phyloP scores from a whole-genome alignment of 92 coral and sea anemone species.

The Siderastrea radians region DNA sequence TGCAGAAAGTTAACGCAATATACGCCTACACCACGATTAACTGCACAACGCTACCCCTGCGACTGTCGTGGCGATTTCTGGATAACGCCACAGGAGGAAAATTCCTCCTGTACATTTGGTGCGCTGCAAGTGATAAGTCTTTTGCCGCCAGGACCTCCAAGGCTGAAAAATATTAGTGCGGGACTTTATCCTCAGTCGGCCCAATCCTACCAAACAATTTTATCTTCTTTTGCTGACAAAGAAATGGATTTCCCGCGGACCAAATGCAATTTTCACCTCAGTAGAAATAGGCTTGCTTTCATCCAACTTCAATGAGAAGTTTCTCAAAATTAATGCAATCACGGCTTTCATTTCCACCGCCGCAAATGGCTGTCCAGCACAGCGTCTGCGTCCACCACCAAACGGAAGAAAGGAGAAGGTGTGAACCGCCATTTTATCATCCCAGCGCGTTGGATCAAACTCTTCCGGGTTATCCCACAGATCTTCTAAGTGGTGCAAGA shows the following conservation, averaged over 20 bases:
- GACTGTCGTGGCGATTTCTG: too few relatives aligned
- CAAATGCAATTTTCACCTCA: conserved; percentile 54
- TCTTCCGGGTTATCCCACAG: conserved; percentile 51
- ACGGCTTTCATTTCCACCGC: conserved; percentile 66
- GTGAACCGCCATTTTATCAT: conserved; percentile 16
- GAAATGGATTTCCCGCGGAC: conserved; percentile 37
- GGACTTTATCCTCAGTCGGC: too few relatives aligned
- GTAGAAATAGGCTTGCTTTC: conserved; percentile 36
- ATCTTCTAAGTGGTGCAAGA: conserved; percentile 49
- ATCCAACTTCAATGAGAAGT: conserved; percentile 50
- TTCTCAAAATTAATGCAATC: conserved; percentile 53
- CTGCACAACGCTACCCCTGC: too few relatives aligned
- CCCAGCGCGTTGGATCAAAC: conserved; percentile 75
- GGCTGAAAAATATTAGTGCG: too few relatives aligned
- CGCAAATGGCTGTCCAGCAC: conserved; percentile 69
- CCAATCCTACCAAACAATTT: background rate
- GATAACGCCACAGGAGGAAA: too few relatives aligned
- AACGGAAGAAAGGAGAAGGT: conserved; percentile 56
- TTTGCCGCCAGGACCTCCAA: too few relatives aligned
- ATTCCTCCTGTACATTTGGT: too few relatives aligned
- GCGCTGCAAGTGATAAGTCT: too few relatives aligned
- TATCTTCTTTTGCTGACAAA: background rate
- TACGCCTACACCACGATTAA: too few relatives aligned
- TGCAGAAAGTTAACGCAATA: too few relatives aligned
- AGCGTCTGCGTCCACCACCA: conserved; percentile 70